These are phyloP conservation scores for Probaryconus sp. DNA, from an alignment of 1,140 invertebrate genomes.

Conservation along the genomic window DNA sequence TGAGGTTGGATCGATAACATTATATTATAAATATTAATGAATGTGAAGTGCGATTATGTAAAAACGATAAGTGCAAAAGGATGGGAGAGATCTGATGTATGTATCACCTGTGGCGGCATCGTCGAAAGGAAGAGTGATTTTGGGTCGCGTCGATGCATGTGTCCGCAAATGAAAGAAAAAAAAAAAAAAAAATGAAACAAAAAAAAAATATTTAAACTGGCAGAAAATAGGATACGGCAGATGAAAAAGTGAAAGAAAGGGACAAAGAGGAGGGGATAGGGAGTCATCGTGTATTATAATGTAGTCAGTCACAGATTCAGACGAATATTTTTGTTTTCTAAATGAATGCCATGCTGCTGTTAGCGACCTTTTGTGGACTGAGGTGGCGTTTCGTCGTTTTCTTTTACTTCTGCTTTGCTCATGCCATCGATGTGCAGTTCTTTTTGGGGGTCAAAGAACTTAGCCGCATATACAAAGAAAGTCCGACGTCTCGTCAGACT, in stretches of 20 bases:
- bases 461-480: slow-evolving; percentile 35
- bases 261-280: slow-evolving; percentile 18
- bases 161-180: slow-evolving; percentile 52
- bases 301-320: slow-evolving; percentile 51
- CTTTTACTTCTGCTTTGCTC: slow-evolving; percentile 55
- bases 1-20: slow-evolving; percentile 39
- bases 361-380: slow-evolving; percentile 60
- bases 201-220: too few species aligned
- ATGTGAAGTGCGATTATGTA: slow-evolving; percentile 57
- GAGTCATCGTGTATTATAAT: slow-evolving; percentile 40
- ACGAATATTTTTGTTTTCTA: slow-evolving; percentile 75
- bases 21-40: slow-evolving; percentile 62
- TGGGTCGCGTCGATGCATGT: slow-evolving; percentile 57
- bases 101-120: slow-evolving; percentile 49
- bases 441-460: slow-evolving; percentile 58
- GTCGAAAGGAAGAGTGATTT: slow-evolving; percentile 59
- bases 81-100: slow-evolving; percentile 43
- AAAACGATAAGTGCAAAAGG: slow-evolving; percentile 56
- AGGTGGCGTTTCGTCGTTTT: slow-evolving; percentile 57
- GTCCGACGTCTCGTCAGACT: slow-evolving; percentile 21
- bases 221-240: too few species aligned
- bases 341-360: slow-evolving; percentile 65
- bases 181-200: slow-evolving; percentile 38
- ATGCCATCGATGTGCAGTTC: slow-evolving; percentile 18
- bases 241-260: slow-evolving; percentile 4